Base-by-base conservation (phyloP, 2,888 invertebrate species). In the Heliconius hortense region DNA sequence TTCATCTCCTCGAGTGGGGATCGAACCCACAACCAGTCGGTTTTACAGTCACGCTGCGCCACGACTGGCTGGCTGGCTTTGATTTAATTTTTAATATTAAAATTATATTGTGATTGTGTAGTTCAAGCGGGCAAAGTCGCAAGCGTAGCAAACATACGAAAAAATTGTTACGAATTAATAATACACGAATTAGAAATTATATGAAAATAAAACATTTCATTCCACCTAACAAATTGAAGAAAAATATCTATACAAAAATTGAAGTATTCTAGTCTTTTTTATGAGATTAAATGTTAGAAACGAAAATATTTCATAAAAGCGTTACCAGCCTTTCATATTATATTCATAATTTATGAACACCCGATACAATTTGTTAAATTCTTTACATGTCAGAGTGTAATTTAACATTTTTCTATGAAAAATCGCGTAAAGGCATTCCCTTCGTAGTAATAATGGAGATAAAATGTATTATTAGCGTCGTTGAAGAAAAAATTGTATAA, bases 371-470 rank as follows among this genome's bases (percentile, higher is more conserved):
- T 69, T 69, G 56, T 69, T n/a, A 69, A 69, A 60, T 68, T 68
- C 60, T 74, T 74, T 68, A 68, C 68, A 62, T 68, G 68, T 73
- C 73, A 68, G 60, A 73, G 48, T 48, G 31, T 59, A 74, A 74
- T 74, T 74, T 62, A 60, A 69, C 69, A 69, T 69, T 56, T 69
- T 35, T 69, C 69, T 69, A 69, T 56, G 56, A 56, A 69, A 66
- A 69, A 69, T 56, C 53, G 69, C 56, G 69, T 56, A 31, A 69
- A 69, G 69, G 69, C 69, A 56, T 69, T 69, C 69, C 53, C 69
- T 69, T 69, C 31, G n/a, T 56, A 53, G 53, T 13, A 56, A 56
- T 69, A 56, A 56, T 69, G 69, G 31, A 69, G 53, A 69, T 69
- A 56, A 56, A 69, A 56, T 69, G 31, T 31, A 56, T 66, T 66